These are phyloP conservation scores for Eurypyga helias DNA, from an alignment of 2,113 vertebrate species.

Conservation along the genomic window DNA sequence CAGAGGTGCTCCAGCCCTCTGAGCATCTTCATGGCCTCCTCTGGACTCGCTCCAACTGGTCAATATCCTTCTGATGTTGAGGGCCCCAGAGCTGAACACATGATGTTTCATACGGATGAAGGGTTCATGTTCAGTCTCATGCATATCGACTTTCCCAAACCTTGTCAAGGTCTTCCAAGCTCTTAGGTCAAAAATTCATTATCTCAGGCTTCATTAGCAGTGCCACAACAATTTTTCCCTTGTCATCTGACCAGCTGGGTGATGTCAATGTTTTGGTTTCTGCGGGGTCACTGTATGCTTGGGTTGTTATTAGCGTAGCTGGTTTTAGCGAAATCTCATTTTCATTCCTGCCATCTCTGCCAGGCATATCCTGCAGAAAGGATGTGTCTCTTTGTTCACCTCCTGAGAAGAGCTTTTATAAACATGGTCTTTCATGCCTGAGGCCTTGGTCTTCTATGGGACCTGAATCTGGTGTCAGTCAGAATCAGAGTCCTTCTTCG, in stretches of 20 bases:
- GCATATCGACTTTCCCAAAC: neutral
- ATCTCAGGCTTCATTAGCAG: neutral
- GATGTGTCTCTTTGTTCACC: neutral
- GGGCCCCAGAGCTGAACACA: too few relatives aligned
- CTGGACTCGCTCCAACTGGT: too few relatives aligned
- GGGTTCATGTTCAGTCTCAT: neutral
- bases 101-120: neutral
- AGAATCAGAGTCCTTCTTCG: neutral
- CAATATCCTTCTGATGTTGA: too few relatives aligned
- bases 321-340: neutral
- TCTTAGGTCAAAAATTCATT: neutral
- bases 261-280: neutral
- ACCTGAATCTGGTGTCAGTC: neutral
- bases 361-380: neutral
- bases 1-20: too few relatives aligned
- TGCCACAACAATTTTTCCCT: neutral
- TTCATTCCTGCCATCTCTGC: neutral
- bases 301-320: neutral
- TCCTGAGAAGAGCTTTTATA: neutral
- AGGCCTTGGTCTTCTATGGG: neutral
- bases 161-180: neutral
- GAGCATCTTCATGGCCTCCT: too few relatives aligned
- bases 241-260: neutral
- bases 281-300: neutral
- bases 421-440: fast-evolving